Percentiles rank a stretch among this genome's conserved stretches.
Evolutionary conservation across 2,888 invertebrate genomes (phyloP).

Genomic region (Acanthococcus lagerstroemiae): DNA sequence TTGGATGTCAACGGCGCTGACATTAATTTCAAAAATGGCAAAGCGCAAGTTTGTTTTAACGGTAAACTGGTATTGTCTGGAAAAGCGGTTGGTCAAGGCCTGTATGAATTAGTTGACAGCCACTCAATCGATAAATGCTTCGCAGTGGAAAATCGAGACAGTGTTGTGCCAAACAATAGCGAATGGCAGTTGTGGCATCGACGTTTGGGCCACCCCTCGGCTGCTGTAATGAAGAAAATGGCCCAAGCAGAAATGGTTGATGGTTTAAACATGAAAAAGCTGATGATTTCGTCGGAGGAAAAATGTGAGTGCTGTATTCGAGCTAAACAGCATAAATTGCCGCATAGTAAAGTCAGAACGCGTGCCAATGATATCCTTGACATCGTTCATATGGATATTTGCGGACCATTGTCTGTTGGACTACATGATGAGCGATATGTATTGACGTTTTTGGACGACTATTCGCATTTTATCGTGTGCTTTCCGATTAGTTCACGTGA

Average conservation of each 20-base stretch:
- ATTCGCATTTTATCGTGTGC: slow-evolving; percentile 1
- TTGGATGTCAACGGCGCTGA: background rate
- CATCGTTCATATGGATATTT: background rate
- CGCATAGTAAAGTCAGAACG: too few relatives aligned
- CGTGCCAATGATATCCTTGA: background rate
- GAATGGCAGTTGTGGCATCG: background rate
- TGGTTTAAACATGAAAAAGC: too few relatives aligned
- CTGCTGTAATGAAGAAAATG: too few relatives aligned
- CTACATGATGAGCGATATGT: background rate
- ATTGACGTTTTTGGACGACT: slow-evolving; percentile 11
- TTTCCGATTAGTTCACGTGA: background rate
- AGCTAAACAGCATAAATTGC: too few relatives aligned
- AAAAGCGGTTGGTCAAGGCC: background rate
- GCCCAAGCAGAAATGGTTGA: too few relatives aligned
- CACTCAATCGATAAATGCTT: background rate
- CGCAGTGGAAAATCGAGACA: too few relatives aligned
- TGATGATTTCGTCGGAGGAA: too few relatives aligned
- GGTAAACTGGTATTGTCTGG: background rate
- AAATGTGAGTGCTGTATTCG: too few relatives aligned
- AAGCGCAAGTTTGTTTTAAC: background rate
- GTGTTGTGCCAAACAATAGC: background rate
- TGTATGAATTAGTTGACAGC: background rate
- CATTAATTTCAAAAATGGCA: background rate
- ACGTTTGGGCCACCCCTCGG: background rate
- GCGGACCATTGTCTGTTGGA: slow-evolving; percentile 8